Conservation (phyloP, 2,888 invertebrate genomes). For the Ganaspis brasiliensis region DNA sequence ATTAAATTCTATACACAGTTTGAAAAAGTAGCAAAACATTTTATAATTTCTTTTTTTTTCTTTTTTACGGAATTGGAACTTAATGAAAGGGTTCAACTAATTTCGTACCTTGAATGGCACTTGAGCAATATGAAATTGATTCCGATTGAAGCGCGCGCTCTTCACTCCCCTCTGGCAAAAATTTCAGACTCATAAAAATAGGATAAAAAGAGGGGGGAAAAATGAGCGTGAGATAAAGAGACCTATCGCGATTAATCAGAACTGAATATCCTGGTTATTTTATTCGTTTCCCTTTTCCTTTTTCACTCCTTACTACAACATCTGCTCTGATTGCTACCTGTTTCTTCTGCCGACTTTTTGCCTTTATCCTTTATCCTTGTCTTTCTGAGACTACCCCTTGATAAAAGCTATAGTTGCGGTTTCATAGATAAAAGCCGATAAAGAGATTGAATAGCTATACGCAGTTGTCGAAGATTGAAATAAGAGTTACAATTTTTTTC, state of each 20-base stretch:
- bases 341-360: slow-evolving; percentile 39
- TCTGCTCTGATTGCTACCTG: slow-evolving; percentile 37
- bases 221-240: slow-evolving; percentile 19
- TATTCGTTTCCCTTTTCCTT: background rate
- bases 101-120: slow-evolving; percentile 30
- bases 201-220: background rate
- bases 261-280: slow-evolving; percentile 13
- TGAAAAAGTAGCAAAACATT: too few species aligned
- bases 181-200: slow-evolving; percentile 21
- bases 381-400: slow-evolving; percentile 12
- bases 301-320: background rate
- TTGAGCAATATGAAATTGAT: slow-evolving; percentile 29
- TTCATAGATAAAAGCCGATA: slow-evolving; percentile 31
- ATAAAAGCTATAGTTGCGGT: slow-evolving; percentile 2
- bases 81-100: slow-evolving; percentile 1
- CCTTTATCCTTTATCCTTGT: slow-evolving; percentile 38
- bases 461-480: slow-evolving; percentile 35
- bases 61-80: slow-evolving; percentile 16
- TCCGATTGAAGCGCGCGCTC: slow-evolving; percentile 13
- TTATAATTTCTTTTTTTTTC: background rate
- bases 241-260: slow-evolving; percentile 31
- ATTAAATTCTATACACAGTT: too few species aligned
- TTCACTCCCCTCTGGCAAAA: slow-evolving; percentile 6
- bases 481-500: slow-evolving; percentile 26
- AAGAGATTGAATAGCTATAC: slow-evolving; percentile 17